A percentile compares a stretch with the other conserved stretches of the same genome.
phyloP scores from a whole-genome alignment of 2,797 vertebrate species.

The Toxotes lorentzi region DNA sequence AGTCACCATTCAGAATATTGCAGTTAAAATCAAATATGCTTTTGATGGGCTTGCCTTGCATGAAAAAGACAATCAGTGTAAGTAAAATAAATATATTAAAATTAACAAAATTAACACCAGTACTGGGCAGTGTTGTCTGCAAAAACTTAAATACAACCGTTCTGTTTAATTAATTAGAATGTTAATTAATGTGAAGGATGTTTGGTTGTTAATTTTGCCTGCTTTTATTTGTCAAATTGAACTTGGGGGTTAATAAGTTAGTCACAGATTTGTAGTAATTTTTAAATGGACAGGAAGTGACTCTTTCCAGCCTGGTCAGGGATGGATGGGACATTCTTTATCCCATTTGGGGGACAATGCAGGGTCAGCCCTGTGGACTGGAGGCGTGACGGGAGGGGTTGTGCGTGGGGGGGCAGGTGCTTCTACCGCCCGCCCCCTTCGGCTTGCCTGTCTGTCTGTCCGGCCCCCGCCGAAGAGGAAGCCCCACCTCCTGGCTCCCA shows the following conservation, averaged over 20 bases:
- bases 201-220: not conserved
- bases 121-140: not conserved
- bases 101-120: not conserved
- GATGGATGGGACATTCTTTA: conserved; percentile 64
- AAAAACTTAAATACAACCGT: not conserved
- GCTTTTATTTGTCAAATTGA: not conserved
- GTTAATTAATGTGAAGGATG: not conserved
- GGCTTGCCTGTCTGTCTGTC: conserved; percentile 59
- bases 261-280: not conserved
- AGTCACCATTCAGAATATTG: not conserved
- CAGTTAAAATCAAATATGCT: not conserved
- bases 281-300: conserved; percentile 50
- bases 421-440: conserved; percentile 63
- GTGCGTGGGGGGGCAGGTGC: conserved; percentile 84
- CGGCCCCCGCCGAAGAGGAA: conserved; percentile 72
- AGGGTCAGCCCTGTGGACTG: conserved; percentile 66
- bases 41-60: not conserved
- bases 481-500: conserved; percentile 79
- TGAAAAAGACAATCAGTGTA: not conserved
- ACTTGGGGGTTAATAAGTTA: not conserved
- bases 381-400: conserved; percentile 67
- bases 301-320: conserved; percentile 40
- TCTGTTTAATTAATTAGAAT: not conserved
- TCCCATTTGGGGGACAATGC: conserved; percentile 65
- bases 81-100: not conserved